A percentile compares a stretch with the other conserved stretches of the same genome.
phyloP scores from a whole-genome alignment of 2,888 invertebrate species.

The Xanthorhoe spadicearia region DNA sequence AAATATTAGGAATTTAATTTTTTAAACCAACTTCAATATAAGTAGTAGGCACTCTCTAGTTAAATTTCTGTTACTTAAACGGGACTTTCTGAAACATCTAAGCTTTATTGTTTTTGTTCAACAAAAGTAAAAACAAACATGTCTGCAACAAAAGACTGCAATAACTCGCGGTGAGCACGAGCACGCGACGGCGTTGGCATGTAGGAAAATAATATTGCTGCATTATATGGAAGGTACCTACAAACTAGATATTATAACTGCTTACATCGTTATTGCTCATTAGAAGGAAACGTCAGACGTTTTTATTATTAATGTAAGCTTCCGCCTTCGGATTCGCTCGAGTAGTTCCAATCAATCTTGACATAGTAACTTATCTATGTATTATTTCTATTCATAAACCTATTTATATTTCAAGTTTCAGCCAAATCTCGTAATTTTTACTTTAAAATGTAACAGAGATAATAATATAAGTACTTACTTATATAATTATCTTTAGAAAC shows the following conservation, averaged over 20 bases:
- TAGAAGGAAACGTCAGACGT: background rate
- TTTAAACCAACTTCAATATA: too few species aligned
- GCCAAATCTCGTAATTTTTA: too few species aligned
- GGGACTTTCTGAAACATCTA: background rate
- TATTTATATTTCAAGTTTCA: too few species aligned
- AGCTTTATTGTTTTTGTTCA: background rate
- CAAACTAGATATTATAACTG: background rate
- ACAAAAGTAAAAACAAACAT: slow-evolving; percentile 13
- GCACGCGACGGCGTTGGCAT: slow-evolving; percentile 12
- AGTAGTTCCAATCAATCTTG: too few species aligned
- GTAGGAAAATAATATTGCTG: slow-evolving; percentile 26
- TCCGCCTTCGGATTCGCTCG: too few species aligned
- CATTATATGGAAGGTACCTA: slow-evolving; percentile 2
- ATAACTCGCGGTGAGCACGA: slow-evolving; percentile 23
- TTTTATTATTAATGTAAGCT: background rate
- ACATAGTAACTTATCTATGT: too few species aligned
- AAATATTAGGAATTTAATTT: too few species aligned
- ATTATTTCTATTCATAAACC: too few species aligned
- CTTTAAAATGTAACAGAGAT: too few species aligned
- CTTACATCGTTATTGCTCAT: background rate
- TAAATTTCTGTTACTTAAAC: background rate
- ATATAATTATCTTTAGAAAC: too few species aligned
- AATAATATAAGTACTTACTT: too few species aligned
- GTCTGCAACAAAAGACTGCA: slow-evolving; percentile 7
- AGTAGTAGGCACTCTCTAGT: too few species aligned